phyloP scores from a whole-genome alignment of 2,113 vertebrate genomes.

The Antigone vipio region DNA sequence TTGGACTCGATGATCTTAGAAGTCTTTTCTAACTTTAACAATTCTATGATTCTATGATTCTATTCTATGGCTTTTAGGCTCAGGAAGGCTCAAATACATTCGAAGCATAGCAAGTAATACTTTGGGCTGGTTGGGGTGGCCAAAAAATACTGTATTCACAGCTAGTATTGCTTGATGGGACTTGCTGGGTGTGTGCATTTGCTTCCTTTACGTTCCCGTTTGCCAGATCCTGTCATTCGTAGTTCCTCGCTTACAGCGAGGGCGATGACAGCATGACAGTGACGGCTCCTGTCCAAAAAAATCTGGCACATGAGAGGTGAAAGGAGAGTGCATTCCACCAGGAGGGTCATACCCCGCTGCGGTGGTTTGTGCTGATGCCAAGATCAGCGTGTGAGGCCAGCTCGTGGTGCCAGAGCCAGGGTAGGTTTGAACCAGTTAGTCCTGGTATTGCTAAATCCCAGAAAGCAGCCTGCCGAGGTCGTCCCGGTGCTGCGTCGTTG shows the following conservation, averaged over 20 bases:
- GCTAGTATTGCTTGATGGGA: background rate
- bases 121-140: background rate
- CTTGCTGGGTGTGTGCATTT: background rate
- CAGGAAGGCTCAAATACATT: background rate
- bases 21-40: no score
- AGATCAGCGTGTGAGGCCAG: fast-evolving
- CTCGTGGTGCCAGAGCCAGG: background rate
- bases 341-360: background rate
- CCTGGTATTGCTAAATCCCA: background rate
- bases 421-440: background rate
- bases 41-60: no score
- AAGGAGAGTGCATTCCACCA: background rate
- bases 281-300: background rate
- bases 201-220: background rate
- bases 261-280: no score
- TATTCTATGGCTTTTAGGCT: background rate
- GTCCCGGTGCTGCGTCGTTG: no score
- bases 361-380: background rate
- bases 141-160: background rate
- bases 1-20: no score
- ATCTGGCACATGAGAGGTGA: background rate
- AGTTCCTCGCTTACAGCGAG: background rate
- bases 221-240: background rate
- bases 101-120: background rate
- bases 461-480: background rate